phyloP scores from a whole-genome alignment of 1,140 invertebrate species.

The Venturia canescens region DNA sequence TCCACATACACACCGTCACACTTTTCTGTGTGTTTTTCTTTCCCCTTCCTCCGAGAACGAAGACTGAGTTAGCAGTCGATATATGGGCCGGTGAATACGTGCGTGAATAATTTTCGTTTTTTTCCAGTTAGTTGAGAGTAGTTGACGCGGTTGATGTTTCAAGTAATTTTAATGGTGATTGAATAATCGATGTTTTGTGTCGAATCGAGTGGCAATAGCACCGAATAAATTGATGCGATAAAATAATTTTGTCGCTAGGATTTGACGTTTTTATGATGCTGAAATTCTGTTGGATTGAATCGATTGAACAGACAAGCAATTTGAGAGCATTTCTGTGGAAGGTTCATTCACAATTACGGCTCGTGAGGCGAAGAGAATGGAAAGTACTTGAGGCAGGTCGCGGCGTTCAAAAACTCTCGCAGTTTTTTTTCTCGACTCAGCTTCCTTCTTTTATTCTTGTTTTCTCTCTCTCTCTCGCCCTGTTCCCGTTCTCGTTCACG shows the following conservation, averaged over 20 bases:
- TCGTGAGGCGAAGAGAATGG: constrained; percentile 50
- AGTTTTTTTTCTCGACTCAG: neutral
- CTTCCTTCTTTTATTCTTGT: neutral
- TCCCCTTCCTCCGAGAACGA: neutral
- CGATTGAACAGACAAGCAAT: neutral
- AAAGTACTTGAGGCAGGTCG: constrained; percentile 55
- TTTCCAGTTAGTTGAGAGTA: neutral
- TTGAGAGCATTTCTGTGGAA: neutral
- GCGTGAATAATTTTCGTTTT: neutral
- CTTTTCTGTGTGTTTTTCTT: neutral
- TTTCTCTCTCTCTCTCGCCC: neutral
- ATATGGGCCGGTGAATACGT: neutral
- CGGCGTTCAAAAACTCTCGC: constrained; percentile 43
- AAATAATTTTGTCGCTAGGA: no score
- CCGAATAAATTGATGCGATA: no score
- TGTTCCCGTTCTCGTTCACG: constrained; percentile 25
- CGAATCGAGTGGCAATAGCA: no score
- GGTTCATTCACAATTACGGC: constrained; percentile 7
- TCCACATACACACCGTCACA: neutral
- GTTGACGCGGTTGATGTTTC: neutral
- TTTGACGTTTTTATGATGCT: no score
- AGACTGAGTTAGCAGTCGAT: neutral
- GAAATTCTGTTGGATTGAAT: neutral
- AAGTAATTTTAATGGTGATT: neutral
- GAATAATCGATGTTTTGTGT: neutral